phyloP scores from a whole-genome alignment of 2,797 vertebrate species.

The Acanthiza pusilla region DNA sequence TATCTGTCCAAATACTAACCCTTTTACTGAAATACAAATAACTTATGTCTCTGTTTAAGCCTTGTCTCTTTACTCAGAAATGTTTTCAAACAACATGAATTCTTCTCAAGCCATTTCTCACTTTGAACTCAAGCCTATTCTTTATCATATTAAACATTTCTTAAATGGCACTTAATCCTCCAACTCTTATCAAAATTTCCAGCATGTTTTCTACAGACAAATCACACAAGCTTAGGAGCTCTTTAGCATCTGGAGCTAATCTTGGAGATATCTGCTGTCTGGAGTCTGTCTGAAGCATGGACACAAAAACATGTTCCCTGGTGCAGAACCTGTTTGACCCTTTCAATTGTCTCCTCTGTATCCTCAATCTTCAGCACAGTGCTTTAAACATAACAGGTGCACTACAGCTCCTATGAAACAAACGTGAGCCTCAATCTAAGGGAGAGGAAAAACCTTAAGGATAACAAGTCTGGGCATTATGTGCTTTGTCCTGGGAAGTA shows the following conservation, averaged over 20 bases:
- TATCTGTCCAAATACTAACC: neutral
- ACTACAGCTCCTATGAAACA: neutral
- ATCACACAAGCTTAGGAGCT: neutral
- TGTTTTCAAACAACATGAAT: neutral
- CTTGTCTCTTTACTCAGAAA: neutral
- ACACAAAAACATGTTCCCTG: neutral
- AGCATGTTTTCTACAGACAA: neutral
- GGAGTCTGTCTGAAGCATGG: neutral
- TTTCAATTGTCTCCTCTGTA: neutral
- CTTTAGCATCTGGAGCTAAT: constrained; percentile 20
- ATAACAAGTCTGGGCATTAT: neutral
- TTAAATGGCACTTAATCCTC: constrained; percentile 1
- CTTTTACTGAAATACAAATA: neutral
- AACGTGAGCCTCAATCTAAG: neutral
- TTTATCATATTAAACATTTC: neutral
- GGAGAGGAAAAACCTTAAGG: neutral
- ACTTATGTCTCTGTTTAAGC: neutral
- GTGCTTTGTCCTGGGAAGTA: neutral
- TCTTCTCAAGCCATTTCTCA: neutral
- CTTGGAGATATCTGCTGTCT: constrained; percentile 13
- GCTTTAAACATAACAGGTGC: constrained; percentile 7
- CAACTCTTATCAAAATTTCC: neutral
- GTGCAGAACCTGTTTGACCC: neutral
- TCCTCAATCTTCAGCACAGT: neutral
- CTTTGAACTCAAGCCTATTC: neutral